phyloP scores from a whole-genome alignment of 2,113 vertebrate genomes.

The Eurystomus gularis region DNA sequence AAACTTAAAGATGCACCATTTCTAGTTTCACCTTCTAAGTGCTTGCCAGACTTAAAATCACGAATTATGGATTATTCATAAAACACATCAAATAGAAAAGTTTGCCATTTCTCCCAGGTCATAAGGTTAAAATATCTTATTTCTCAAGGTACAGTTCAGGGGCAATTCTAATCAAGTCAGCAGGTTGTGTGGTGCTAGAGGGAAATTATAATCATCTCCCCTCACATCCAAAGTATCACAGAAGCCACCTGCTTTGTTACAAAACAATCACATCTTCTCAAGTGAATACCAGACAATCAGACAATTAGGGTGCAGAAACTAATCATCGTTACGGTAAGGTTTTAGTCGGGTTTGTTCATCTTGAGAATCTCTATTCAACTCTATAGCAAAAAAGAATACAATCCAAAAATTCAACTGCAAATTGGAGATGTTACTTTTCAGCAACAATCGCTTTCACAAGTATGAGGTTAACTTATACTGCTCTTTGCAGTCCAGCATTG shows the following conservation, averaged over 20 bases:
- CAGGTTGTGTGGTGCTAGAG: not conserved
- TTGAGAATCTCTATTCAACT: not conserved
- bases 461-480: not conserved
- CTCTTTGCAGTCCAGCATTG: not conserved
- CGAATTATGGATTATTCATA: not conserved
- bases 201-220: not conserved
- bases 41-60: not conserved
- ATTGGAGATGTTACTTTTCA: conserved; percentile 42
- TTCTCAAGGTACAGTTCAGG: not conserved
- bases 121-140: not conserved
- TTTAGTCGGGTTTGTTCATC: not conserved
- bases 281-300: not conserved
- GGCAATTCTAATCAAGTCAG: not conserved
- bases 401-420: not conserved
- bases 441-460: not conserved
- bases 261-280: not conserved
- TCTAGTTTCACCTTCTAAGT: not conserved
- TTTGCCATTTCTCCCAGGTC: not conserved
- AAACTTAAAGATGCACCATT: not conserved
- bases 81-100: not conserved
- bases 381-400: not conserved
- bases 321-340: not conserved
- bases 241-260: not conserved
- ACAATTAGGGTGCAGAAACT: not conserved
- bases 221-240: not conserved